Base-by-base conservation (phyloP, 2,113 vertebrate genomes). In the Rhegmatorhina hoffmannsi region DNA sequence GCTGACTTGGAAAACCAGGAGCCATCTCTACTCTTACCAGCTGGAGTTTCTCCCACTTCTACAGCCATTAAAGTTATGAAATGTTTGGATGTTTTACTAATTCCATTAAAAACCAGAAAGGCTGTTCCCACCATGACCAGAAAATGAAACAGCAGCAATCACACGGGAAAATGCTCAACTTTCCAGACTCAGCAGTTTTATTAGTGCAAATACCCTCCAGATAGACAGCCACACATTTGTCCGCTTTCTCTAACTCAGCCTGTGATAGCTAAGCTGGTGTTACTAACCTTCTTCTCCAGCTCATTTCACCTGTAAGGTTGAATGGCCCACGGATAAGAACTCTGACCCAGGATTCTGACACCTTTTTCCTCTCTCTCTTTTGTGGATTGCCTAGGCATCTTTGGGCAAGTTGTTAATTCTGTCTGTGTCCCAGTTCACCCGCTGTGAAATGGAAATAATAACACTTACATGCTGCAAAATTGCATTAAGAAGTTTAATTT, bases 41-140 rank as follows among this genome's bases (percentile, higher is more conserved):
- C 95, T 97, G 95, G 85, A 94, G 18, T 94, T 93, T 93, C 88
- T 96, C 96, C 83, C 76, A 81, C 68, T 92, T 92, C 92, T 92
- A 96, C 68, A 97, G 66, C 90, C 88, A 95, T 92, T 96, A 81
- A 90, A 90, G 79, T 95, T 84, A 74, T 84, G 83, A 96, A 96
- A 96, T 96, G 93, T 96, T 96, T 96, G 92, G 90, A 93, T 92
- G 76, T 94, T 92, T 96, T 72, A 89, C 93, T 96, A 96, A 96
- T 95, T 95, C 93, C 85, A 93, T 88, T 95, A 96, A 96, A 92
- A 97, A 96, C 85, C 93, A 97, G 96, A 97, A 96, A 96, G 92
- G 47, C 93, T 68, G 87, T 93, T 97, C 88, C 85, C 93, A 96
- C 93, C 92, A 95, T 72, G 79, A 93, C 94, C 93, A 96, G 93